A percentile compares a stretch with the other conserved stretches of the same genome.
phyloP scores from a whole-genome alignment of 2,888 invertebrate genomes.

The Toxonevra muliebris region DNA sequence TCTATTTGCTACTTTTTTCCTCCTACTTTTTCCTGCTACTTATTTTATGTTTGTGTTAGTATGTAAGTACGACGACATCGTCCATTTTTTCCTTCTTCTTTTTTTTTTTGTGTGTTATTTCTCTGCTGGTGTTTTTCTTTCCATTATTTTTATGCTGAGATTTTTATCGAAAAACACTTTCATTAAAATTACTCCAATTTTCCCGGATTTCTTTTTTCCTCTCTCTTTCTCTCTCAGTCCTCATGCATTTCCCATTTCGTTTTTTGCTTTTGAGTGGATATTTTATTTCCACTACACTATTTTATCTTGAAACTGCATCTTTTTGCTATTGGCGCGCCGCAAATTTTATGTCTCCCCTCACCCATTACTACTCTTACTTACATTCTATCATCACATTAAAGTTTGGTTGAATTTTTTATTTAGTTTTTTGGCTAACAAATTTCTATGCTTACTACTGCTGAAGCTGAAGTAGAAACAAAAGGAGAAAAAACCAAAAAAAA shows the following conservation, averaged over 20 bases:
- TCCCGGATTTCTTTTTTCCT: slow-evolving; percentile 22
- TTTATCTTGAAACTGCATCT: slow-evolving; percentile 25
- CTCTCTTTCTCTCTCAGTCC: background rate
- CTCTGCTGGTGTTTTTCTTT: slow-evolving; percentile 20
- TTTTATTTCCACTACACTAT: slow-evolving; percentile 27
- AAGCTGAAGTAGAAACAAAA: no score
- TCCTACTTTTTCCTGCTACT: background rate
- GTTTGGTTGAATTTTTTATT: background rate
- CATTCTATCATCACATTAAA: slow-evolving; percentile 31
- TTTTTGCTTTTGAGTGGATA: slow-evolving; percentile 17
- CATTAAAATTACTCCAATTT: slow-evolving; percentile 51
- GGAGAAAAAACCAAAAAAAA: no score
- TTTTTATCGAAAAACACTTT: slow-evolving; percentile 54
- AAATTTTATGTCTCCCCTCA: slow-evolving; percentile 11
- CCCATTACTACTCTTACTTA: no score
- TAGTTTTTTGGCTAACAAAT: no score
- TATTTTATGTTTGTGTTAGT: slow-evolving; percentile 7
- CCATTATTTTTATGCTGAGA: slow-evolving; percentile 42
- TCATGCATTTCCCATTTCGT: background rate
- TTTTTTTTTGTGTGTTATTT: slow-evolving; percentile 1
- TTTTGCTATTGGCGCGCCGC: slow-evolving; percentile 6
- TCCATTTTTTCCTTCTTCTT: background rate
- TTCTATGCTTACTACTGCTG: no score
- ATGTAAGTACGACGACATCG: background rate
- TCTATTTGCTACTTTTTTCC: slow-evolving; percentile 17